phyloP scores from a whole-genome alignment of 2,797 vertebrate species.

The Danio kyathit region DNA sequence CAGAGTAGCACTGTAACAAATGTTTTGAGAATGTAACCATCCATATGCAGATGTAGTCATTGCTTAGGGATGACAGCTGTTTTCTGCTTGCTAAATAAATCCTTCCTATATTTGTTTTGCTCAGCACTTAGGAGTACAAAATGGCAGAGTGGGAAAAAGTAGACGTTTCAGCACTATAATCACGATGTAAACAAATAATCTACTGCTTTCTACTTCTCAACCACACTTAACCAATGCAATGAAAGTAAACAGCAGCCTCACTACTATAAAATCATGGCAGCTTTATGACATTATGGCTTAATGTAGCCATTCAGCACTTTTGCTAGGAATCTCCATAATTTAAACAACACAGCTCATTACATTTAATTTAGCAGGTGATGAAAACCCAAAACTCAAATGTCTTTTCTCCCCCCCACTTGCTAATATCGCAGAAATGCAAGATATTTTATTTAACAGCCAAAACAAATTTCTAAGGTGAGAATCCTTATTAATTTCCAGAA shows the following conservation, averaged over 20 bases:
- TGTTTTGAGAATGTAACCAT: slow-evolving; percentile 25
- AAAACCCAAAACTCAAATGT: not conserved
- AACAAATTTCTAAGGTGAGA: not conserved
- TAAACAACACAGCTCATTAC: slow-evolving; percentile 13
- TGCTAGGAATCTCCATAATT: not conserved
- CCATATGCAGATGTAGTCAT: slow-evolving; percentile 41
- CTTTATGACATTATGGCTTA: slow-evolving; percentile 21
- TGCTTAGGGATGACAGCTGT: slow-evolving; percentile 35
- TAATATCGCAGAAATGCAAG: not conserved
- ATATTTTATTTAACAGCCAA: slow-evolving; percentile 9
- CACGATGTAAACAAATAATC: slow-evolving; percentile 14
- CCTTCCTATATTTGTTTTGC: slow-evolving; percentile 31
- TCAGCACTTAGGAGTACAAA: slow-evolving; percentile 30
- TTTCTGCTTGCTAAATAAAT: slow-evolving; percentile 43
- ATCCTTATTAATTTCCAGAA: not conserved
- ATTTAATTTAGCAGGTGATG: slow-evolving; percentile 9
- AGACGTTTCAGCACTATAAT: slow-evolving; percentile 33
- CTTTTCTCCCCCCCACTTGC: not conserved
- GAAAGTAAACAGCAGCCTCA: slow-evolving; percentile 8
- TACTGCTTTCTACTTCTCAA: not conserved
- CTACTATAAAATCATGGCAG: not conserved
- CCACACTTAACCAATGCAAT: slow-evolving; percentile 9
- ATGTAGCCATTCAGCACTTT: slow-evolving; percentile 20
- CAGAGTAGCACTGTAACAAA: slow-evolving; percentile 7
- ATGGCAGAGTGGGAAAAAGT: slow-evolving; percentile 21